Base-by-base conservation (phyloP, 2,888 invertebrate genomes). In the Petrolisthes cinctipes region DNA sequence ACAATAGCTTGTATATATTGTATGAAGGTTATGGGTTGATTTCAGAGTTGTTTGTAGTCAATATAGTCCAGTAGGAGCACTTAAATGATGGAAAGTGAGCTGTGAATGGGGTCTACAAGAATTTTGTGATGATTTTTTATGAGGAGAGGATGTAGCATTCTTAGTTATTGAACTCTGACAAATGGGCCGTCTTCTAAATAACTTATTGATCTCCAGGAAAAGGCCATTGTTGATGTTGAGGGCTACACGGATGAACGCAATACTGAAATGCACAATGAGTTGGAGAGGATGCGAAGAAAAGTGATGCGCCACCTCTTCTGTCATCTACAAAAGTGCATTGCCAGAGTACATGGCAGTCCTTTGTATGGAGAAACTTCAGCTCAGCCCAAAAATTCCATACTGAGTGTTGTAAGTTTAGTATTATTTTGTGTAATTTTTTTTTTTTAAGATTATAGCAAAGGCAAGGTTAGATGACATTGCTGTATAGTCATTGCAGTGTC, bases 221-320 rank as follows among this genome's bases (percentile, higher is more conserved):
- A 56, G 17, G 51, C 57, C 51, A 56, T 71, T 53, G 57, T 81
- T 61, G 87, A 87, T 73, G 71, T 82, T 9, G 87, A 87, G 57
- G 73, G 83, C 37, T 6, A 14, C 17, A n/a, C 17, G 37, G 82
- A 82, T 37, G 84, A 88, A 56, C 79, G 81, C 56, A 81, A 61
- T 23, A 5, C 87, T 61, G 71, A 80, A 17, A 57, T 88, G 11
- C 87, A 88, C 84, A 88, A 88, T 61, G 84, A 88, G 66, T 73
- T 84, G 51, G 87, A 88, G 66, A 88, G 87, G 56, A 88, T 83
- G 87, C 57, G 87, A 66, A 80, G 87, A 81, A 73, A 66, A 61
- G 76, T 81, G 20, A 83, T 88, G 80, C 51, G 84, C 37, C 80
- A 80, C 20, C 81, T 88, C 6, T 88, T 88, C 75, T 7, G 4